These are phyloP conservation scores for Myiopsitta monachus DNA, from an alignment of 2,113 vertebrate species.

Conservation along the genomic window DNA sequence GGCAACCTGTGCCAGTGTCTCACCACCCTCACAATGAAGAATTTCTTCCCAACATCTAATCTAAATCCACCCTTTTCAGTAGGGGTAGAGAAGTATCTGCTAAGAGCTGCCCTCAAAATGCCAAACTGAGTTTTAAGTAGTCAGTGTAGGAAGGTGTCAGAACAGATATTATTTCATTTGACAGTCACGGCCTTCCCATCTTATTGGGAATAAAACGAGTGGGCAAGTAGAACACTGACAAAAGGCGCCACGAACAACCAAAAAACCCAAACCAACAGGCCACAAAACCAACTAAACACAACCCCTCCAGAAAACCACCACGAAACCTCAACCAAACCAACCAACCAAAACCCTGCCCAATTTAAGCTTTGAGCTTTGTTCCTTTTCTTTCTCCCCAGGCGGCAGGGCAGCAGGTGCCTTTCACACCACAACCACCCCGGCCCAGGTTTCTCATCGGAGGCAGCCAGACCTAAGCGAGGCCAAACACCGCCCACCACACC, in stretches of 20 bases:
- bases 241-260: neutral
- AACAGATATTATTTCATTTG: accelerated
- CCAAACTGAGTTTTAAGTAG: neutral
- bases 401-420: neutral
- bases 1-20: neutral
- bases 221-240: accelerated
- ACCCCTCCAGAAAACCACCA: neutral
- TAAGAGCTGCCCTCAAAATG: neutral
- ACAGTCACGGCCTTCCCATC: accelerated
- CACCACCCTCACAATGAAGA: neutral
- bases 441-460: accelerated
- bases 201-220: neutral
- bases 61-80: neutral
- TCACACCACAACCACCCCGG: neutral
- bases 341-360: too few species aligned
- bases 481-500: neutral
- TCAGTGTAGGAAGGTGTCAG: neutral
- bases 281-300: neutral
- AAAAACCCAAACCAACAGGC: neutral
- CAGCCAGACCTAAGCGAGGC: neutral
- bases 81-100: neutral
- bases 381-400: too few species aligned
- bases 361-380: neutral
- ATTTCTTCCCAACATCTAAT: neutral
- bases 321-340: neutral